Percentiles rank a stretch among this genome's conserved stretches.
Evolutionary conservation across 2,888 invertebrate genomes (phyloP).

Genomic region (Agriotes lineatus): DNA sequence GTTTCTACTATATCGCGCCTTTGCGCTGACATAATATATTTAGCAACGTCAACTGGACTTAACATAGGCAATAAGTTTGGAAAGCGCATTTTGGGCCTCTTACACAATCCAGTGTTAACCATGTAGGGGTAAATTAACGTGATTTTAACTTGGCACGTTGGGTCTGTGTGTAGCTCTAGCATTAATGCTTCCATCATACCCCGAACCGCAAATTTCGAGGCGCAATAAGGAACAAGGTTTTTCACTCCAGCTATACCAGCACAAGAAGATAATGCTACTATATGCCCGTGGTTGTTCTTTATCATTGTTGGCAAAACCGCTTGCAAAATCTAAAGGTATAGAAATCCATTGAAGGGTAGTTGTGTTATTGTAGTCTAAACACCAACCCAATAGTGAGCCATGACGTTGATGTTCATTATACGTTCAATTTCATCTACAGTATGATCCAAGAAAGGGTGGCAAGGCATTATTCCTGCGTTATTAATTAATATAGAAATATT

Average conservation of each 20-base stretch:
- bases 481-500: conserved; percentile 84
- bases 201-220: conserved; percentile 85
- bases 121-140: conserved; percentile 91
- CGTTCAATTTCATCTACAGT: conserved; percentile 76
- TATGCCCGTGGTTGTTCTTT: conserved; percentile 79
- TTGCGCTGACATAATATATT: conserved; percentile 76
- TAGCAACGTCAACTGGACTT: conserved; percentile 74
- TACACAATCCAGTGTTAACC: conserved; percentile 86
- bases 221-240: conserved; percentile 85
- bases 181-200: conserved; percentile 87
- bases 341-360: conserved; percentile 32
- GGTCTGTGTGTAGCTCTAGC: conserved; percentile 74
- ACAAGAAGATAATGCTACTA: conserved; percentile 82
- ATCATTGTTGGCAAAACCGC: conserved; percentile 84
- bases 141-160: conserved; percentile 74
- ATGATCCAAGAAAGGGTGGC: conserved; percentile 76
- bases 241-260: conserved; percentile 80
- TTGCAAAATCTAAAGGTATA: conserved; percentile 80
- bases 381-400: conserved; percentile 85
- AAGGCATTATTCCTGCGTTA: conserved; percentile 90
- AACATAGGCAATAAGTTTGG: conserved; percentile 75
- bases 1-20: conserved; percentile 72
- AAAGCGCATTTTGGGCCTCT: conserved; percentile 74
- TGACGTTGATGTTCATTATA: conserved; percentile 80
- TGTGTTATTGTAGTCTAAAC: neutral